Base-by-base conservation (phyloP, 2,888 invertebrate genomes). In the Exephanes ischioxanthus region DNA sequence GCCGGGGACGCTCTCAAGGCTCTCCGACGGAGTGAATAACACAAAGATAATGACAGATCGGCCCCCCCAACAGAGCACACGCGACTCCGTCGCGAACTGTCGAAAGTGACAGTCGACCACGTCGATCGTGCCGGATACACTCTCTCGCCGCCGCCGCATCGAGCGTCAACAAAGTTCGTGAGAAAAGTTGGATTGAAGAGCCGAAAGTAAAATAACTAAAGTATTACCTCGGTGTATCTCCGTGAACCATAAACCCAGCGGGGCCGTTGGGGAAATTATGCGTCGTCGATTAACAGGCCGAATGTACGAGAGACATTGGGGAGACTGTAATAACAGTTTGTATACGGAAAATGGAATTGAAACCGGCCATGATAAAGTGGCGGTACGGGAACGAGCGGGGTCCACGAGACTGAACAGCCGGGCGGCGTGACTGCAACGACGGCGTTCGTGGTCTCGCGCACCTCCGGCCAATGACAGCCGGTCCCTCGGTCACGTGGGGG, bases 401-500 rank as follows among this genome's bases (percentile, higher is more conserved):
- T 19, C 14, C 26, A 72, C 37, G 58, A 16, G 53, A 41, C 48
- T 30, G 55, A 76, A 79, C 70, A 80, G 79, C 90, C 89, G 85
- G 86, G 80, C 89, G 89, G 89, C 92, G 92, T 94, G 94, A 92
- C 87, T 88, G 88, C 91, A 94, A 93, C 90, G 91, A 91, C 91
- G 91, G 93, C 94, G 94, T 94, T 94, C 90, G 88, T 89, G 89
- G 90, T 90, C 94, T 94, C 94, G 94, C 94, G 92, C 92, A 83
- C 80, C 66, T 22, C 85, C 78, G 87, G 67, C 95, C 95, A 95
- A 95, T 95, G 16, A 86, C 88, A 76, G 84, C 14, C 51, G 72
- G 76, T 73, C 80, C 58, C 70, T 81, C 73, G 84, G 92, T 95
- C 95, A 95, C 95, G 94, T 95, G 95, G 91, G 58, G 84, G n/a